phyloP scores from a whole-genome alignment of 2,888 invertebrate genomes.

The Acrobasis repandana region DNA sequence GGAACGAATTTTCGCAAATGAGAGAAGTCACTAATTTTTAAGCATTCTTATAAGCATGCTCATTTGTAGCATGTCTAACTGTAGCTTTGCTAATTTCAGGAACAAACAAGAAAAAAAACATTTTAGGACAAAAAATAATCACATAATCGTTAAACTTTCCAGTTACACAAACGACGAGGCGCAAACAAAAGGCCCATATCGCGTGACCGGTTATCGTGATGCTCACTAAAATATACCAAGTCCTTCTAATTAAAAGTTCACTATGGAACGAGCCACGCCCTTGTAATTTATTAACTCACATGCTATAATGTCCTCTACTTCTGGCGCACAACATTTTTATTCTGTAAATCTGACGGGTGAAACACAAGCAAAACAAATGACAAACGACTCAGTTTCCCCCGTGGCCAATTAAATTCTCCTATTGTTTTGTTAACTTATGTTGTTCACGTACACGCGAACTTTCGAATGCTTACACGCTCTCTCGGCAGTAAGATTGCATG shows the following conservation, averaged over 20 bases:
- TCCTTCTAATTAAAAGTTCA: constrained; percentile 72
- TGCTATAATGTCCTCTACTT: constrained; percentile 31
- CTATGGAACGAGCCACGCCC: constrained; percentile 45
- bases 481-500: constrained; percentile 38
- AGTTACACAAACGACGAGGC: constrained; percentile 51
- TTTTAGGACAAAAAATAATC: neutral
- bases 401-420: constrained; percentile 40
- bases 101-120: neutral
- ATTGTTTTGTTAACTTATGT: constrained; percentile 22
- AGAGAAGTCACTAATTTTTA: too few species aligned
- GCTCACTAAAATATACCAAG: constrained; percentile 57
- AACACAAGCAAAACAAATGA: constrained; percentile 42
- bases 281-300: constrained; percentile 45
- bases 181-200: constrained; percentile 55
- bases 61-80: too few species aligned
- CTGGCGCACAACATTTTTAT: constrained; percentile 28
- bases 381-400: constrained; percentile 40
- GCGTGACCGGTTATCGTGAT: constrained; percentile 65
- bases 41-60: too few species aligned
- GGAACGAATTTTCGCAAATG: too few species aligned
- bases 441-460: constrained; percentile 23
- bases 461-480: constrained; percentile 40
- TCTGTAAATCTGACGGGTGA: constrained; percentile 31
- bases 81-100: neutral
- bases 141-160: constrained; percentile 56